Evolutionary conservation across 2,888 invertebrate species (phyloP).

Genomic region (Acrocyrtus sp.): DNA sequence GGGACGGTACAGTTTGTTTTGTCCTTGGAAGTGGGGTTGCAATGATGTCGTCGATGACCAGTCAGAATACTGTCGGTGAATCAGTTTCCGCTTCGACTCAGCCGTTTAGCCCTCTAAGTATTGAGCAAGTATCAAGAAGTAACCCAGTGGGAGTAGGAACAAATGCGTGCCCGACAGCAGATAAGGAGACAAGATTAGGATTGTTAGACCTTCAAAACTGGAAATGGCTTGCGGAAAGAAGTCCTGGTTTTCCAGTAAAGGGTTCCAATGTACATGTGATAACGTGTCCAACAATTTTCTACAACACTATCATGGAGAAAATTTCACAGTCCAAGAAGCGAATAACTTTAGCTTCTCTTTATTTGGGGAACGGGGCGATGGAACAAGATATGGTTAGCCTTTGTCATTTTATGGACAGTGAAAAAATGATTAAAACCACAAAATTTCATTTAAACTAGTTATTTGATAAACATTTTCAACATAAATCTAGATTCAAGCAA

Average conservation of each 20-base stretch:
- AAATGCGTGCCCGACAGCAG: too few relatives aligned
- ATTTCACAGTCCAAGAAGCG: constrained; percentile 75
- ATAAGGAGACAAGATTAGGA: constrained; percentile 14
- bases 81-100: too few relatives aligned
- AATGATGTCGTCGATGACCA: too few relatives aligned
- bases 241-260: constrained; percentile 67
- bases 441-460: not conserved
- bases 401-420: too few relatives aligned
- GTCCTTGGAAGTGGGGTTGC: too few relatives aligned
- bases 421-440: not conserved
- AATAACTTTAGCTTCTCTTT: constrained; percentile 89
- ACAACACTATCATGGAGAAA: constrained; percentile 76
- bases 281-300: constrained; percentile 81
- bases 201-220: constrained; percentile 20
- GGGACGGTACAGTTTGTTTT: too few relatives aligned
- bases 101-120: too few relatives aligned
- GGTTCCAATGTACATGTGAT: constrained; percentile 76
- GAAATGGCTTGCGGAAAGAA: constrained; percentile 32
- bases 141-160: not conserved
- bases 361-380: constrained; percentile 87
- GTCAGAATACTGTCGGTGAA: too few relatives aligned
- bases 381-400: constrained; percentile 80
- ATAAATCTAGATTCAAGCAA: constrained; percentile 72
- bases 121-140: too few relatives aligned
- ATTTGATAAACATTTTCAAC: not conserved